Evolutionary conservation across 2,113 vertebrate genomes (phyloP), one percentile per base, ranked within the genome.

Genomic region (Alaudala cheleensis): DNA sequence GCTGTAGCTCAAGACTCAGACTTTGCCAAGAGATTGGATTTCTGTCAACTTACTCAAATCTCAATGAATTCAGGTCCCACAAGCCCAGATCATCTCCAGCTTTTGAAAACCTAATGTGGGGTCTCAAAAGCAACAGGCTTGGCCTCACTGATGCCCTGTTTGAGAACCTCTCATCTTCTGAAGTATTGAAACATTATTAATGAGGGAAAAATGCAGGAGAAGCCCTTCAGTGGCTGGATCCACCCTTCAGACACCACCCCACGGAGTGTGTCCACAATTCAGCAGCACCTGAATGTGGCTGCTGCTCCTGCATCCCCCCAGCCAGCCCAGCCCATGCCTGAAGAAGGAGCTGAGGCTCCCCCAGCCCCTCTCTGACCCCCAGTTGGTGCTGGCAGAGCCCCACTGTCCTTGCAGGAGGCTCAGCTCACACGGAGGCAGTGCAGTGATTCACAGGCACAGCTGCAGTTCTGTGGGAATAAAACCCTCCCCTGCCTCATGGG

Each of bases 391-490:
- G 60, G 50, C 64, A 73, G 51, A 6, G 1, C 49, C 17, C 44
- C 61, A 53, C 70, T 5, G 42, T 4, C 56, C 33, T 3, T 9
- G 58, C 67, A 47, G 84, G 88, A 51, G 26, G 11, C 24, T 17
- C 1, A 8, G 90, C 88, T 87, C 21, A 16, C 77, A 20, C 1
- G 8, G 72, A 71, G 72, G 83, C 8, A 12, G 8, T 2, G 71
- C 74, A 24, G 84, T 91, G 91, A 92, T 96, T 96, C 96, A 94
- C 45, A 95, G 73, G 90, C 92, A 77, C 96, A 96, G 94, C 96
- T 96, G 95, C 12, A 42, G 24, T 14, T 61, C 93, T 95, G 96
- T 97, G 96, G 96, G 96, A 97, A 96, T 91, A 20, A 42, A 88
- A 65, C 90, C 94, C 87, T 77, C 78, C 91, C 91, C 91, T 85